A percentile compares a stretch with the other conserved stretches of the same genome.
Conservation (phyloP, 2,797 vertebrate genomes). For the Muscicapa striata region DNA sequence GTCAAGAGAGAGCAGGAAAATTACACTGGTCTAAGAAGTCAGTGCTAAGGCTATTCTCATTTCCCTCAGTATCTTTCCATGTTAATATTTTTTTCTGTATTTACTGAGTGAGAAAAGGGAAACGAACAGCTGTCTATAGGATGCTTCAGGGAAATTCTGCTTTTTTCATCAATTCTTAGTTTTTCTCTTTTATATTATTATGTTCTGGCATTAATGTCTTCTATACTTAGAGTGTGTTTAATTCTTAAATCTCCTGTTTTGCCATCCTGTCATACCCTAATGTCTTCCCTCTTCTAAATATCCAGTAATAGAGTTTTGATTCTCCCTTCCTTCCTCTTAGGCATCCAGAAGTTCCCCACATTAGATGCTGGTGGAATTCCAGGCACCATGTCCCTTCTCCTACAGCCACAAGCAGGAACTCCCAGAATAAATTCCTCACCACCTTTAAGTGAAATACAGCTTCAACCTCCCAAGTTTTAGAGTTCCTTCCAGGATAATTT, state of each 20-base stretch:
- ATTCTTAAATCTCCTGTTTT: background rate
- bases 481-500: background rate
- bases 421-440: background rate
- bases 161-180: background rate
- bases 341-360: background rate
- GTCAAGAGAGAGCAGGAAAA: slow-evolving; percentile 68
- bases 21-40: slow-evolving; percentile 45
- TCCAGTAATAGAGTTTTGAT: background rate
- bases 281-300: background rate
- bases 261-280: background rate
- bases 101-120: slow-evolving; percentile 6
- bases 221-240: background rate
- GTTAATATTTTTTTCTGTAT: slow-evolving; percentile 1
- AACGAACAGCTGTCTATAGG: background rate
- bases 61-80: background rate
- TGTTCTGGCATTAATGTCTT: background rate
- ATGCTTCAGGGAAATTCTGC: background rate
- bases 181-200: background rate
- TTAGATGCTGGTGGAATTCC: background rate
- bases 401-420: background rate
- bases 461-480: background rate
- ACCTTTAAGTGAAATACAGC: background rate
- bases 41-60: slow-evolving; percentile 43
- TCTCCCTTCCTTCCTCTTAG: background rate
- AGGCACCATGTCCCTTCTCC: background rate